Conservation (phyloP, 2,888 invertebrate genomes). For the Drosophila borealis region DNA sequence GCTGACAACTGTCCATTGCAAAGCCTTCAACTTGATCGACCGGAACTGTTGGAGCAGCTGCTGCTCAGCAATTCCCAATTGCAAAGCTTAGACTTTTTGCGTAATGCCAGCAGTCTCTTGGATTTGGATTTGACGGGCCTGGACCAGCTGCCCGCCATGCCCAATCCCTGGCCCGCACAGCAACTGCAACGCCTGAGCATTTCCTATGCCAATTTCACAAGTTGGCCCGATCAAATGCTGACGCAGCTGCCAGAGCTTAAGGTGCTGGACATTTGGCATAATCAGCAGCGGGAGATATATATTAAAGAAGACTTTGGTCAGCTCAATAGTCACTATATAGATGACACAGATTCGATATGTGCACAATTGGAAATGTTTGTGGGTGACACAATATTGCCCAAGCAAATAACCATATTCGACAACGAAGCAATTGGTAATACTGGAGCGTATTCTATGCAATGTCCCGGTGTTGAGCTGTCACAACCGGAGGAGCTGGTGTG, state of each 20-base stretch:
- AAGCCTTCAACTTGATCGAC: slow-evolving; percentile 35
- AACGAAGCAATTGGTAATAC: slow-evolving; percentile 17
- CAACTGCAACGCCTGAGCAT: slow-evolving; percentile 48
- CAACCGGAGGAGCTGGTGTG: slow-evolving; percentile 36
- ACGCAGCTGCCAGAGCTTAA: slow-evolving; percentile 41
- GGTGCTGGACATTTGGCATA: slow-evolving; percentile 45
- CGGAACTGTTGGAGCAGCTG: slow-evolving; percentile 39
- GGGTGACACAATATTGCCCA: slow-evolving; percentile 19
- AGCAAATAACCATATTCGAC: slow-evolving; percentile 37
- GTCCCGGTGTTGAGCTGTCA: slow-evolving; percentile 28
- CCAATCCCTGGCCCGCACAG: slow-evolving; percentile 44
- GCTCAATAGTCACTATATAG: slow-evolving; percentile 11
- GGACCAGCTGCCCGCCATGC: slow-evolving; percentile 37
- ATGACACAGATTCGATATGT: slow-evolving; percentile 32
- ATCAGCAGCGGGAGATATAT: slow-evolving; percentile 47
- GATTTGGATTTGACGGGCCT: slow-evolving; percentile 60
- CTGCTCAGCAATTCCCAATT: slow-evolving; percentile 43
- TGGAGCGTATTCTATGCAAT: slow-evolving; percentile 16
- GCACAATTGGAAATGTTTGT: slow-evolving; percentile 38
- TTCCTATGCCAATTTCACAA: slow-evolving; percentile 32
- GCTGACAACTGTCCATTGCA: slow-evolving; percentile 51
- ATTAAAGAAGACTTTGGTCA: slow-evolving; percentile 46
- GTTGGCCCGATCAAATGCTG: slow-evolving; percentile 41
- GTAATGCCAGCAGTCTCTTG: slow-evolving; percentile 38
- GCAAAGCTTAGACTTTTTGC: slow-evolving; percentile 46